Conservation (phyloP, 2,113 vertebrate species). For the Megalops atlanticus region DNA sequence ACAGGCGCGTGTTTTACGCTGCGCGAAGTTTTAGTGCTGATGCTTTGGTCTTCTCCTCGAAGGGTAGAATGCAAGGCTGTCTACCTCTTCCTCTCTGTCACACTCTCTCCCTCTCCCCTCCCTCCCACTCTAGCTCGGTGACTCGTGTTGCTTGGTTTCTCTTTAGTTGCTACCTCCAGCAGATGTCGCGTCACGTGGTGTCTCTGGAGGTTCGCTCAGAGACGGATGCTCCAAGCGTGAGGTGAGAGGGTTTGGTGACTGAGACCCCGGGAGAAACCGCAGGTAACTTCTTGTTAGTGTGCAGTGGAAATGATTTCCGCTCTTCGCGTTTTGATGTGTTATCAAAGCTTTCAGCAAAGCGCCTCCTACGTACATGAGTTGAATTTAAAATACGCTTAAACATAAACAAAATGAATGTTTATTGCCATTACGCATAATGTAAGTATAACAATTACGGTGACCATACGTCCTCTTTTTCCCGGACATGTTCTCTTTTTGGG, state of each 20-base stretch:
- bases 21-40: constrained; percentile 58
- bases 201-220: constrained; percentile 41
- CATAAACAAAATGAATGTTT: neutral
- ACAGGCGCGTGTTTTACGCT: neutral
- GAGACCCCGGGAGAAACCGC: constrained; percentile 5
- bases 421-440: neutral
- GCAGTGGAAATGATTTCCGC: neutral
- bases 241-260: neutral
- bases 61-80: constrained; percentile 42
- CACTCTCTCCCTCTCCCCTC: constrained; percentile 19
- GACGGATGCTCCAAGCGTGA: neutral
- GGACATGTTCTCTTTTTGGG: no score
- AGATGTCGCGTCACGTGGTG: constrained; percentile 69
- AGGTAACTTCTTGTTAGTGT: neutral
- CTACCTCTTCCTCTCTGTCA: constrained; percentile 33
- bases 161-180: constrained; percentile 52
- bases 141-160: constrained; percentile 53
- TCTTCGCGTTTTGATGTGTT: neutral
- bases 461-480: no score
- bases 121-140: neutral
- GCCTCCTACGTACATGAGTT: neutral
- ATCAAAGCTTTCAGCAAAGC: neutral
- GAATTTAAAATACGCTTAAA: constrained; percentile 2
- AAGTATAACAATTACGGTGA: no score
- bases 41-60: constrained; percentile 49